These are phyloP conservation scores for Macheiramphus alcinus DNA, from an alignment of 2,113 vertebrate species.

Conservation along the genomic window DNA sequence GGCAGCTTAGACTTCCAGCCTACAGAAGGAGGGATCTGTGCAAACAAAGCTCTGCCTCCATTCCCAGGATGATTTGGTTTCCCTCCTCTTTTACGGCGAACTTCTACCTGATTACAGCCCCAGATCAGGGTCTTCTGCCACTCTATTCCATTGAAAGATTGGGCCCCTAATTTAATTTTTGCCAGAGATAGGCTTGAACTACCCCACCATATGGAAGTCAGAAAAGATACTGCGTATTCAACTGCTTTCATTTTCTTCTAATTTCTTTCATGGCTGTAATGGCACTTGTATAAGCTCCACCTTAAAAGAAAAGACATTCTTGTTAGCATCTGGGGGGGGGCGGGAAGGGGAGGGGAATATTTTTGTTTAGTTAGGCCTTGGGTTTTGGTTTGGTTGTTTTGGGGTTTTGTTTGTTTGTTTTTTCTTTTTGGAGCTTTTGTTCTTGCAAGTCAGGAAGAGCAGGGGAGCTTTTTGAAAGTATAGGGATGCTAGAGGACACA, in stretches of 20 bases:
- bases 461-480: background rate
- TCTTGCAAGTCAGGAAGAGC: background rate
- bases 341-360: background rate
- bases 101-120: background rate
- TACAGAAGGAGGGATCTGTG: background rate
- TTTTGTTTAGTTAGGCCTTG: background rate
- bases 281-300: background rate
- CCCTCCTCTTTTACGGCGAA: background rate
- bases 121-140: background rate
- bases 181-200: background rate
- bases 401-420: background rate
- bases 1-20: background rate
- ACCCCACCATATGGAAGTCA: background rate
- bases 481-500: background rate
- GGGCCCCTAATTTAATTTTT: background rate
- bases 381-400: background rate
- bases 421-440: background rate
- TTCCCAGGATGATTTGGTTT: background rate
- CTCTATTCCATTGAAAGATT: background rate
- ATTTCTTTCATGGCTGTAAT: background rate
- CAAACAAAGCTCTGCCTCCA: background rate
- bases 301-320: background rate
- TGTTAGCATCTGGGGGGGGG: fast-evolving
- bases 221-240: background rate
- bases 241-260: background rate